phyloP scores from a whole-genome alignment of 92 coral and sea anemone species.

The Bergia sp. region DNA sequence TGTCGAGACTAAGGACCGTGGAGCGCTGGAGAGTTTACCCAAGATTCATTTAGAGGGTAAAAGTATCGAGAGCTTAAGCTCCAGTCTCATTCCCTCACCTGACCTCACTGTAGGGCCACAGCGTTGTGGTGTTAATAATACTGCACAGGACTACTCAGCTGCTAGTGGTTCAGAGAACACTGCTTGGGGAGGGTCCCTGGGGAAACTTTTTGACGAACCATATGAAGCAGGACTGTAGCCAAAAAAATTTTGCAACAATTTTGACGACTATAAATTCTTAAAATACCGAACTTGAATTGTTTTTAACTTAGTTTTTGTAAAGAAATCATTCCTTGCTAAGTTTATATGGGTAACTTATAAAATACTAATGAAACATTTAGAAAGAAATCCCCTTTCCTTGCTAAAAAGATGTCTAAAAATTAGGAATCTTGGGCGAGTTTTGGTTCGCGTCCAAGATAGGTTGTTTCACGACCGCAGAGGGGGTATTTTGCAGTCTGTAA shows the following conservation, averaged over 20 bases:
- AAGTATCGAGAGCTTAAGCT: background rate
- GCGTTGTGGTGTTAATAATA: background rate
- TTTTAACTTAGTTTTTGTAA: too few relatives aligned
- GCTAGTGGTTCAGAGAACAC: constrained; percentile 31
- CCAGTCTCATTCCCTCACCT: background rate
- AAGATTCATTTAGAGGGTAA: background rate
- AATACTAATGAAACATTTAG: too few relatives aligned
- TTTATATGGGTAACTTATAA: too few relatives aligned
- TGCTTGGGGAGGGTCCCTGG: constrained; percentile 39
- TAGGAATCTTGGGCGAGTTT: too few relatives aligned
- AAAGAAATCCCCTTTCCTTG: too few relatives aligned
- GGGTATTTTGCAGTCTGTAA: too few relatives aligned
- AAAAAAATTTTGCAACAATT: background rate
- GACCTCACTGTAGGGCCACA: background rate
- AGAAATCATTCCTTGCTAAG: too few relatives aligned
- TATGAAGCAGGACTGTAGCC: background rate
- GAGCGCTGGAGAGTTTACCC: background rate
- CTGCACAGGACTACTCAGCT: background rate
- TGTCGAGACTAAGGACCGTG: background rate
- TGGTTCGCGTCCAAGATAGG: too few relatives aligned
- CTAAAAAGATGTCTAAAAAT: too few relatives aligned
- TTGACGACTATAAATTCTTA: background rate
- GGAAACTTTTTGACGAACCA: constrained; percentile 27
- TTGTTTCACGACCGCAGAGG: too few relatives aligned
- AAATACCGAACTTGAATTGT: too few relatives aligned